Evolutionary conservation across 2,888 invertebrate species (phyloP), one percentile per base, ranked within the genome.

Genomic region (Hypsopygia costalis): DNA sequence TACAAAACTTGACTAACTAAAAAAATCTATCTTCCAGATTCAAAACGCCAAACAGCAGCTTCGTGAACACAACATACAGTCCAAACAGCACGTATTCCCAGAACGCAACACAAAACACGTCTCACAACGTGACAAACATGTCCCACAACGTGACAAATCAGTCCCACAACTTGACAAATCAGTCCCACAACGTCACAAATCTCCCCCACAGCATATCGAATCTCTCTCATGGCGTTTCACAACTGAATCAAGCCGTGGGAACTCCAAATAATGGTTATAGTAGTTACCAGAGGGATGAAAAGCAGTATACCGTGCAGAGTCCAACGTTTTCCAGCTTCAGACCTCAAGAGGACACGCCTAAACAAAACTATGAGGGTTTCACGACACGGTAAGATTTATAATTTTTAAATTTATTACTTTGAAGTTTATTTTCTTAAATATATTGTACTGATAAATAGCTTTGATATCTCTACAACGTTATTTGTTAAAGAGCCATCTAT

Each of bases 351-450:
- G 16, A 16, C 16, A 16, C 16, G 29, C 72, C 74, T 11, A 86
- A 85, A 31, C 89, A 89, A 57, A 91, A 86, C 50, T 93, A 93
- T 59, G 92, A 93, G 59, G 92, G 92, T 38, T 93, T 91, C 59
- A 92, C 92, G 8, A 91, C 92, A 38, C 92, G 92, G 92, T 92
- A 51, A 89, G 89, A 61, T 29, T 44, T 22, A n/a, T n/a, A n/a
- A n/a, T 36, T 42, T 11, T 22, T 11, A n/a, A 20, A 16, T 29
- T 25, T 11, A 32, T 12, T 38, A 7, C 32, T 38, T 38, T 32
- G 31, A 22, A 21, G 8, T 3, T 22, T 4, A 4, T 21, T 20
- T 1, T 25, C 1, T 7, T 2, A 16, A 16, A 16, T 16, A 4
- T 16, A 16, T 16, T 16, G 16, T 4, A n/a, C 16, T 16, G 16